Evolutionary conservation across 2,888 invertebrate genomes (phyloP), one percentile per base, ranked within the genome.

Genomic region (Patella depressa): DNA sequence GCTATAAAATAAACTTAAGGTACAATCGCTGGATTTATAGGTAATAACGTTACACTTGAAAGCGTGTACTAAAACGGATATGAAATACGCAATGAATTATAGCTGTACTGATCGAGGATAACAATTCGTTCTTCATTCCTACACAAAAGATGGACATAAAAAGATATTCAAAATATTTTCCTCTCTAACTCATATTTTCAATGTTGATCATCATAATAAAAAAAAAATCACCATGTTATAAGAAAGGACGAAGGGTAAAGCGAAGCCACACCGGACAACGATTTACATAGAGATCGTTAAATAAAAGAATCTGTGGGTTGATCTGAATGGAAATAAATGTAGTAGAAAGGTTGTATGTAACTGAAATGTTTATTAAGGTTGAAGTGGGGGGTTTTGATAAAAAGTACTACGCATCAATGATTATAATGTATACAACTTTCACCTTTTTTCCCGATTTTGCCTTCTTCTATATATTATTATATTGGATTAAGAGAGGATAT

Each of bases 161-260:
- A 45, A 45, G 45, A 45, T 45, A 45, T 45, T 45, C 45, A 65
- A 65, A 24, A 65, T 65, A 65, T 65, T 65, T 19, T 65, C 65
- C 19, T 24, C 24, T 65, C 65, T 65, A 65, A 65, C 65, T 65
- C 11, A 5, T 65, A 19, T 65, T 65, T 65, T 65, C 65, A 65
- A 65, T 65, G 65, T 65, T 65, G 24, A 65, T 65, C 19, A 65
- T 65, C 24, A 65, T 65, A 65, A 65, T 65, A 65, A 65, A 65
- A 65, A 65, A 65, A 65, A 45, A 45, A 45, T 45, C 45, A 45
- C 45, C 45, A 45, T 45, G 45, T 45, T 45, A 45, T 29, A 71
- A 34, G 71, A 71, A 71, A 71, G 71, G 29, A 71, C 71, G n/a
- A 24, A 71, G 29, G 12, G 24, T 24, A 71, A 71, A 34, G 12